phyloP scores from a whole-genome alignment of 2,113 vertebrate genomes.

The Psittacara wagleri region DNA sequence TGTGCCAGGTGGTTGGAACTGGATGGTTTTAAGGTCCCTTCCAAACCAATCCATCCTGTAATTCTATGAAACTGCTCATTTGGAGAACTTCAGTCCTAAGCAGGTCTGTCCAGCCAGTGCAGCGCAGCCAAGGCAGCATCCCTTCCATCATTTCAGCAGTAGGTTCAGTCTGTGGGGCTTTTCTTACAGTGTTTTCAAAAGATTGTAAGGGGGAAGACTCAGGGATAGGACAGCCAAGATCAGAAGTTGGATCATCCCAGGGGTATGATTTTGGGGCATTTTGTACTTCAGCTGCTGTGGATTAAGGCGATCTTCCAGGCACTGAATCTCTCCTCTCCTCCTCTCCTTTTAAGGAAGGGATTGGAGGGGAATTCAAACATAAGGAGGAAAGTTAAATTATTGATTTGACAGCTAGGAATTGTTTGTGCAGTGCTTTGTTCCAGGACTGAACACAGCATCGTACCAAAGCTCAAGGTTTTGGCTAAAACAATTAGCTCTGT shows the following conservation, averaged over 20 bases:
- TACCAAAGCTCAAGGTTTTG: rapidly evolving
- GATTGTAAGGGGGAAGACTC: background rate
- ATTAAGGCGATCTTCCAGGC: background rate
- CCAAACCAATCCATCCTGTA: background rate
- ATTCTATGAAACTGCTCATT: background rate
- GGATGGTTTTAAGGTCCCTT: background rate
- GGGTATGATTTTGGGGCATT: background rate
- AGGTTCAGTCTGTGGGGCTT: background rate
- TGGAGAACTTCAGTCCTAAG: background rate
- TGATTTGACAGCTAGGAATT: constrained; percentile 1
- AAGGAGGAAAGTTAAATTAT: background rate
- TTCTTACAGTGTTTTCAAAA: background rate
- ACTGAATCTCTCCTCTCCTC: background rate
- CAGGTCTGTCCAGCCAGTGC: background rate
- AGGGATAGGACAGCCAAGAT: rapidly evolving
- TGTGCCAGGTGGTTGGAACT: background rate
- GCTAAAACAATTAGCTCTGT: background rate
- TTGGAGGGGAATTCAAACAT: background rate
- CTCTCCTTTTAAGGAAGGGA: background rate
- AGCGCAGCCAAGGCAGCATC: background rate
- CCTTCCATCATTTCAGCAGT: background rate
- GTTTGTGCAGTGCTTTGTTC: background rate
- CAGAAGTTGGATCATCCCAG: background rate
- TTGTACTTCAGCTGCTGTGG: background rate
- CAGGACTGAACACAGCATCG: background rate